Conservation (phyloP, 1,140 invertebrate genomes). For the Papilio glaucus region DNA sequence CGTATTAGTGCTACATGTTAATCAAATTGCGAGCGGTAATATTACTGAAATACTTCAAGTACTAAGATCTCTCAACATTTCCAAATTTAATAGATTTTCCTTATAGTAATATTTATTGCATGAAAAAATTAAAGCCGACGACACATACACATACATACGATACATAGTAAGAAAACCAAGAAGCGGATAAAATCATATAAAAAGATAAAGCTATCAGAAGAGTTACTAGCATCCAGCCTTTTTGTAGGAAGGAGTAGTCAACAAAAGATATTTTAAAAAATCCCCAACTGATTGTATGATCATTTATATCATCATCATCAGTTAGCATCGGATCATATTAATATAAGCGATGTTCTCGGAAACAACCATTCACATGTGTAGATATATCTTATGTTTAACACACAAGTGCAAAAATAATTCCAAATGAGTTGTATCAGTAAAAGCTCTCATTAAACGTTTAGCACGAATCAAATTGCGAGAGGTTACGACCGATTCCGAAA, state of each 20-base stretch:
- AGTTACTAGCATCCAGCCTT: background rate
- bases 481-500: slow-evolving; percentile 22
- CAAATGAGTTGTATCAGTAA: slow-evolving; percentile 4
- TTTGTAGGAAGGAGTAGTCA: background rate
- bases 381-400: background rate
- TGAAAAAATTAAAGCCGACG: too few species aligned
- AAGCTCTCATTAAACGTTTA: slow-evolving; percentile 15
- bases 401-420: background rate
- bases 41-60: background rate
- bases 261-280: too few species aligned
- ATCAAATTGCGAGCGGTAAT: slow-evolving; percentile 2
- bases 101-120: background rate
- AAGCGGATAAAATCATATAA: too few species aligned
- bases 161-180: too few species aligned
- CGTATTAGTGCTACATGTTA: slow-evolving; percentile 31
- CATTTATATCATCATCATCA: too few species aligned
- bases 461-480: slow-evolving; percentile 21
- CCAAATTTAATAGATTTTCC: background rate
- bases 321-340: too few species aligned
- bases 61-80: background rate
- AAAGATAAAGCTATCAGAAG: background rate
- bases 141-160: too few species aligned
- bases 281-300: too few species aligned
- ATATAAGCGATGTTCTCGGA: too few species aligned
- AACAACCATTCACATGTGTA: too few species aligned